phyloP scores from a whole-genome alignment of 37 sponge, comb jelly and placozoan genomes.

The Corticium candelabrum region DNA sequence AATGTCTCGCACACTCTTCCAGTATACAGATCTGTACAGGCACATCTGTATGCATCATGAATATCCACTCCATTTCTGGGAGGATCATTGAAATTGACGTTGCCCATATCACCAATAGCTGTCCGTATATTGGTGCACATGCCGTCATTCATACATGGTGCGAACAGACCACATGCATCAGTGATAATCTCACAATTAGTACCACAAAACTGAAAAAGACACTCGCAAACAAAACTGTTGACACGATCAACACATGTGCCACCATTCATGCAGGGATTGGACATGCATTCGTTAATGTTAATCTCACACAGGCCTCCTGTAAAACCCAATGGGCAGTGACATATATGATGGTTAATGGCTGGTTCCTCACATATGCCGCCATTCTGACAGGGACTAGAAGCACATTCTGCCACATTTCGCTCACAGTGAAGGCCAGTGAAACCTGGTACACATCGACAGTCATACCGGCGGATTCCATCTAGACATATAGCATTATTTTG shows the following conservation, averaged over 20 bases:
- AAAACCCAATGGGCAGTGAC: neutral
- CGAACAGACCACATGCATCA: neutral
- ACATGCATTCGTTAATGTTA: neutral
- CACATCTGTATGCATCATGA: neutral
- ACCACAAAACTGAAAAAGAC: neutral
- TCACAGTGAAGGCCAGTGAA: constrained; percentile 8
- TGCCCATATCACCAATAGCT: constrained; percentile 10
- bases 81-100: constrained; percentile 35
- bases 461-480: neutral
- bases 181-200: neutral
- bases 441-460: constrained; percentile 3
- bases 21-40: neutral
- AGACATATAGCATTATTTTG: neutral
- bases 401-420: neutral
- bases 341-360: neutral
- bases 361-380: neutral
- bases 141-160: neutral
- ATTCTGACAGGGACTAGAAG: neutral
- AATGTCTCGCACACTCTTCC: neutral
- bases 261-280: constrained; percentile 1
- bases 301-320: neutral
- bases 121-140: neutral
- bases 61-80: neutral
- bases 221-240: neutral
- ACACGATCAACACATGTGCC: neutral